Evolutionary conservation across 64 coral and sea anemone species (phyloP), one percentile per base, ranked within the genome.

Genomic region (Trachythela sp.): DNA sequence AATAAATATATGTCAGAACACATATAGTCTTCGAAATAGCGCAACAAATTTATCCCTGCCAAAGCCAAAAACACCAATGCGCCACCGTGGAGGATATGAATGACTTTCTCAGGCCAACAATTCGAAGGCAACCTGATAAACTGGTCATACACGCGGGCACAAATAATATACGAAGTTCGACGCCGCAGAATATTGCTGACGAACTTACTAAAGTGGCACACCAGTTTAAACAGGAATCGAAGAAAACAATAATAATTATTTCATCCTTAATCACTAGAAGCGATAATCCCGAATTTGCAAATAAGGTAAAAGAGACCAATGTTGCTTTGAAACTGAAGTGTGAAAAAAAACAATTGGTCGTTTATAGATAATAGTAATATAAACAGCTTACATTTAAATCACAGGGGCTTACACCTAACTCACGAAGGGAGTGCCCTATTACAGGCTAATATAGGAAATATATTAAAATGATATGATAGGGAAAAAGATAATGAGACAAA

Each of bases 61-160:
- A n/a, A n/a, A n/a, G n/a, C n/a, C n/a, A n/a, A n/a, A n/a, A n/a
- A n/a, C n/a, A n/a, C n/a, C n/a, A n/a, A n/a, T n/a, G 42, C 4
- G 42, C 42, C 42, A 45, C 42, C 42, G 42, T 45, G 18, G 59
- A 68, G 59, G 59, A 68, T 68, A 68, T 68, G 59, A 68, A 68
- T 31, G 59, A 68, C 59, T 31, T 68, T 68, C 59, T 68, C 59
- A 31, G 59, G 59, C 59, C 59, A n/a, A 68, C 59, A 68, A 68
- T 31, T n/a, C 59, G 59, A 68, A 68, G 59, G 59, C 59, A 68
- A 68, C 59, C 59, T 68, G 59, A 68, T 22, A 68, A 68, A 68
- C 18, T 68, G 59, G 18, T 68, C 18, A 68, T 68, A 68, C 59
- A 68, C 18, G 59, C 18, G 5, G 59, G 59, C 59, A 68, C 59